A percentile compares a stretch with the other conserved stretches of the same genome.
These are phyloP conservation scores for Barbus barbus DNA, from an alignment of 2,113 vertebrate genomes.

Conservation along the genomic window DNA sequence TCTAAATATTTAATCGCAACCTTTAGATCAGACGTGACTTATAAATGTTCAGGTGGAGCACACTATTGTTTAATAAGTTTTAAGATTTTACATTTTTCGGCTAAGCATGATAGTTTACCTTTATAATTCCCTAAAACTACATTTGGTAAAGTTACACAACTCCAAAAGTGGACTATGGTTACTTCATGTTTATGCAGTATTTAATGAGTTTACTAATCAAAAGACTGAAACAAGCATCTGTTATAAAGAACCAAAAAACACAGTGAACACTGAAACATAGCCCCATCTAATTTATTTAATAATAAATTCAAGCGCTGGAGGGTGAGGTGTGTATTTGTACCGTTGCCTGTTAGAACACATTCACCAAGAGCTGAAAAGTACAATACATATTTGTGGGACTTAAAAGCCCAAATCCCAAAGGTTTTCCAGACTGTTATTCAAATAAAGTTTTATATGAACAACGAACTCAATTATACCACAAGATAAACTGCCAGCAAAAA, in stretches of 20 bases:
- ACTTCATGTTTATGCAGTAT: neutral
- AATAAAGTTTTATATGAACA: neutral
- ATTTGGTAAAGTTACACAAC: slow-evolving; percentile 3
- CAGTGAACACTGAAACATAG: neutral
- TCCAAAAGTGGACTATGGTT: neutral
- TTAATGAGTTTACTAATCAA: slow-evolving; percentile 14
- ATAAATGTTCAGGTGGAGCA: neutral
- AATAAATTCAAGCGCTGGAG: slow-evolving; percentile 34
- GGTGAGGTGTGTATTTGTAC: slow-evolving; percentile 34
- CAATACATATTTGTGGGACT: slow-evolving; percentile 24
- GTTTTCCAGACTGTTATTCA: neutral
- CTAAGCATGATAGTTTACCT: neutral
- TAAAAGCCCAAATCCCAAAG: neutral
- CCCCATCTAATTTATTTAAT: slow-evolving; percentile 28
- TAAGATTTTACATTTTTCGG: neutral
- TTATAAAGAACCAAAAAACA: neutral
- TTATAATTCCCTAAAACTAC: neutral
- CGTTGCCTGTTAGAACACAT: slow-evolving; percentile 36
- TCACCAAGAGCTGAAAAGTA: slow-evolving; percentile 24
- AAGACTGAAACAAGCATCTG: neutral
- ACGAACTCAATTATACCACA: neutral
- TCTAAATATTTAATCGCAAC: neutral
- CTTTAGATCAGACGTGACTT: neutral
- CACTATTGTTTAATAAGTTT: neutral
- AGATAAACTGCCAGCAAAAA: neutral